These are phyloP conservation scores for Ictalurus furcatus DNA, from an alignment of 2,113 vertebrate genomes.

Conservation along the genomic window DNA sequence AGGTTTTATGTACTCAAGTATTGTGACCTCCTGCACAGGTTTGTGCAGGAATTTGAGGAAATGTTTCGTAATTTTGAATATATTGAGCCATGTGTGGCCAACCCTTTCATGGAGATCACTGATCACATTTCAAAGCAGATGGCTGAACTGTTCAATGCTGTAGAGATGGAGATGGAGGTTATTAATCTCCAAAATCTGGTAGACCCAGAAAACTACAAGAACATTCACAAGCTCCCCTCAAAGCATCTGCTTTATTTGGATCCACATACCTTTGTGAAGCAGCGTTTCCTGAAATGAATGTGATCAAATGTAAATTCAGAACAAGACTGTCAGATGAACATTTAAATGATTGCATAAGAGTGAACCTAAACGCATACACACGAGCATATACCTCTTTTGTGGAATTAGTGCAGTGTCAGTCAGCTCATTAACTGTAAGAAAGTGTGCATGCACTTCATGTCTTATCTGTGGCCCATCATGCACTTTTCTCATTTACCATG, in stretches of 20 bases:
- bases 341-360: background rate
- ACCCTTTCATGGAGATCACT: constrained; percentile 9
- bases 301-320: background rate
- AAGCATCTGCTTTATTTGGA: background rate
- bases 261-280: background rate
- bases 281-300: background rate
- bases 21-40: constrained; percentile 16
- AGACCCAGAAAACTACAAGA: background rate
- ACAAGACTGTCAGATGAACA: background rate
- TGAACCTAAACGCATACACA: too few relatives aligned
- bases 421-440: too few relatives aligned
- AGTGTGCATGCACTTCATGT: too few relatives aligned
- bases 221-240: background rate
- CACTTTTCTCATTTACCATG: too few relatives aligned
- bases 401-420: too few relatives aligned
- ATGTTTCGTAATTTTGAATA: background rate
- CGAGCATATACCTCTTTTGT: too few relatives aligned
- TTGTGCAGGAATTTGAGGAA: constrained; percentile 13
- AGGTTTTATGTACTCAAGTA: constrained; percentile 17
- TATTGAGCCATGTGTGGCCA: constrained; percentile 39
- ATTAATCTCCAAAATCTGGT: background rate
- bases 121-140: constrained; percentile 34
- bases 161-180: constrained; percentile 27
- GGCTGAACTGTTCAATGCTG: constrained; percentile 30
- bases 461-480: too few relatives aligned